Conservation (phyloP, 2,113 vertebrate species). For the Chrysemys picta region DNA sequence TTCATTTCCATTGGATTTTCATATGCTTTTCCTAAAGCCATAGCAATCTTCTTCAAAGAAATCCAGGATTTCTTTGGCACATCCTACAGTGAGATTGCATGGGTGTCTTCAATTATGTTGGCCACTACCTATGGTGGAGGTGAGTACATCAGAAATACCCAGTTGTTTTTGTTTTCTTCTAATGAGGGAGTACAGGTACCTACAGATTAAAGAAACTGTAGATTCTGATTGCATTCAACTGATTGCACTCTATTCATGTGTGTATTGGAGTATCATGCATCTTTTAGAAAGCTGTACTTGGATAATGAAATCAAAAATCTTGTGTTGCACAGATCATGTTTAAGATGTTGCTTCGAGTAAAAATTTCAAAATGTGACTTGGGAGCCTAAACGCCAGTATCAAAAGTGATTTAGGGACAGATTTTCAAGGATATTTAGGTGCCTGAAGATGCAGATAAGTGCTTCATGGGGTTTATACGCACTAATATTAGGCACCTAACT, state of each 20-base stretch:
- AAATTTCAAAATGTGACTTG: not conserved
- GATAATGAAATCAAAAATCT: rapidly evolving
- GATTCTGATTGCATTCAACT: not conserved
- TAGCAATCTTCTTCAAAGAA: conserved; percentile 86
- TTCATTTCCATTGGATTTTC: conserved; percentile 86
- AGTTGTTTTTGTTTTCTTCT: rapidly evolving
- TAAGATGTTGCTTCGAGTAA: not conserved
- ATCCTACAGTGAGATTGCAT: conserved; percentile 82
- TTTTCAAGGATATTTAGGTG: not conserved
- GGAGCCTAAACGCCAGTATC: not conserved
- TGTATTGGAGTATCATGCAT: not conserved
- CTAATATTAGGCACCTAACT: rapidly evolving
- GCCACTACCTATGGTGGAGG: conserved; percentile 84
- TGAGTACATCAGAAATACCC: conserved; percentile 68
- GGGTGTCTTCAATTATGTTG: conserved; percentile 85
- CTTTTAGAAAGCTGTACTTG: not conserved
- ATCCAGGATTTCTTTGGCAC: conserved; percentile 85
- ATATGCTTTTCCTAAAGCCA: conserved; percentile 84
- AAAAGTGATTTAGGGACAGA: not conserved
- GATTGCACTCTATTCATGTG: not conserved
- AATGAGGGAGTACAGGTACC: not conserved
- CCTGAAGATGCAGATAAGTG: not conserved
- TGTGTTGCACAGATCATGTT: rapidly evolving
- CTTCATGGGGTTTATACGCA: not conserved
- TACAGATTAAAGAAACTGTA: too few relatives aligned